Conservation (phyloP, 2,113 vertebrate species). For the Esox niger region DNA sequence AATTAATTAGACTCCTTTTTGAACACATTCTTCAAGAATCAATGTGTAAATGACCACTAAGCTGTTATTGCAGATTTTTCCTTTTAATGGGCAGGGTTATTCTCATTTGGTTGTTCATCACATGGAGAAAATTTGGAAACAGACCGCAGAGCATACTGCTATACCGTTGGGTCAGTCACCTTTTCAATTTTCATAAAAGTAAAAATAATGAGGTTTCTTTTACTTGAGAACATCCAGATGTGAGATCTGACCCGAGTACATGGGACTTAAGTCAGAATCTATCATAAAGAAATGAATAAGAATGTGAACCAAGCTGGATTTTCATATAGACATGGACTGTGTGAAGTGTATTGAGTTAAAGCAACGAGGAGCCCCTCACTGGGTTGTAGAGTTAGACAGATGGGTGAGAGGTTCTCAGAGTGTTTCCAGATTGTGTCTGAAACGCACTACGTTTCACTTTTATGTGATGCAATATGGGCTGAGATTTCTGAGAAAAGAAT, state of each 20-base stretch:
- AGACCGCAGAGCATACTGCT: conserved; percentile 10
- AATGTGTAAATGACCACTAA: too few species aligned
- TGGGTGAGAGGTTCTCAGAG: conserved; percentile 37
- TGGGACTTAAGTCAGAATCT: conserved; percentile 40
- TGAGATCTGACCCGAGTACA: conserved; percentile 36
- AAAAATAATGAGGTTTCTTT: conserved; percentile 42
- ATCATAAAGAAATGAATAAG: conserved; percentile 47
- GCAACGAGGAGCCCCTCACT: neutral
- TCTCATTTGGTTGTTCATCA: conserved; percentile 30
- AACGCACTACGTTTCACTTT: neutral
- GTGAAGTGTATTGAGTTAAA: conserved; percentile 22
- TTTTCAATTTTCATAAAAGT: conserved; percentile 29
- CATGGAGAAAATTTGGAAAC: conserved; percentile 34
- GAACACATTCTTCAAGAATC: too few species aligned
- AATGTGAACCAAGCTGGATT: conserved; percentile 28
- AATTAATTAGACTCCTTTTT: too few species aligned
- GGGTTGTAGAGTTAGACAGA: conserved; percentile 32
- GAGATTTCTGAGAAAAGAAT: too few species aligned
- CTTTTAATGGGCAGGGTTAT: conserved; percentile 17
- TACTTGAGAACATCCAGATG: conserved; percentile 51
- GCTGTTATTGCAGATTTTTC: conserved; percentile 50
- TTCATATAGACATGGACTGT: conserved; percentile 18
- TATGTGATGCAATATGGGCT: too few species aligned
- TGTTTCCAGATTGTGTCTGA: conserved; percentile 40
- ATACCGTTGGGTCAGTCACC: conserved; percentile 22